Conservation (phyloP, 2,113 vertebrate genomes). For the Xenopus laevis region DNA sequence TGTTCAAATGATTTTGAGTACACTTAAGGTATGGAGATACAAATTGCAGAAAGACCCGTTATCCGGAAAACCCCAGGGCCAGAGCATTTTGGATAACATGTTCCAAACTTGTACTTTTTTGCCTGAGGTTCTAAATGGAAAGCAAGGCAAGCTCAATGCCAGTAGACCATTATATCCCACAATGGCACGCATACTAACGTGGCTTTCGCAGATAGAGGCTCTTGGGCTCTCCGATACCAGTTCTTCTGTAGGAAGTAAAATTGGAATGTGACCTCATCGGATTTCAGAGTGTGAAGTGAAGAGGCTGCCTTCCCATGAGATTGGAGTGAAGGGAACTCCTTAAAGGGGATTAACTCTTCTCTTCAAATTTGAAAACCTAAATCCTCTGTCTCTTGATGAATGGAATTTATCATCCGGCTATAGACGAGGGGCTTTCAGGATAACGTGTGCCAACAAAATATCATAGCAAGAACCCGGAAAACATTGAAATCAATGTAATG, state of each 20-base stretch:
- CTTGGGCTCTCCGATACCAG: background rate
- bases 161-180: no score
- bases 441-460: conserved; percentile 20
- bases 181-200: no score
- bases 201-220: no score
- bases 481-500: no score
- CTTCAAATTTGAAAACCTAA: conserved; percentile 16
- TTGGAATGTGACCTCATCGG: conserved; percentile 18
- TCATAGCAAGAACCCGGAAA: background rate
- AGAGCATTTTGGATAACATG: no score
- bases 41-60: no score
- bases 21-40: no score
- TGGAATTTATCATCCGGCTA: background rate
- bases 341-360: conserved; percentile 27
- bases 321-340: conserved; percentile 33
- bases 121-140: no score
- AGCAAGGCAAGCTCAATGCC: no score
- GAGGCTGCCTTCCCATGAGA: conserved; percentile 20
- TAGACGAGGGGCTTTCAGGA: background rate
- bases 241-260: background rate
- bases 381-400: conserved; percentile 9
- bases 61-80: no score
- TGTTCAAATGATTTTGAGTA: no score
- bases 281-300: conserved; percentile 25
- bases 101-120: no score